Base-by-base conservation (phyloP, 1,140 invertebrate species). In the Sitophilus oryzae region DNA sequence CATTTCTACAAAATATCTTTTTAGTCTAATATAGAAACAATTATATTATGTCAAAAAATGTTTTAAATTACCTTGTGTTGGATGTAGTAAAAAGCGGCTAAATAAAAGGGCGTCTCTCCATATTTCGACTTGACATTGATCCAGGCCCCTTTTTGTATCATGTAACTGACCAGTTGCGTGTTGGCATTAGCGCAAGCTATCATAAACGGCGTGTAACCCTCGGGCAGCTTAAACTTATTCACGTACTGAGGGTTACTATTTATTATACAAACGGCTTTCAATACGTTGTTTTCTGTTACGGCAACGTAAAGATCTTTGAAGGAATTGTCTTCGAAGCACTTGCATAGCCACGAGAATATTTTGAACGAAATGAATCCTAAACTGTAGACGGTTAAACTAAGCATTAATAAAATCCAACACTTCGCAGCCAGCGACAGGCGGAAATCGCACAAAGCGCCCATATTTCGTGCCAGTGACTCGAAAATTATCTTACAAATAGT, bases 81-180 rank as follows among this genome's bases (percentile, higher is more conserved):
- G 2, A 68, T 56, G 18, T 58, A 55, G 48, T 67, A 45, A 45
- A 59, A 66, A 3, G 58, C 55, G 0, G 66, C 62, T 9, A 70
- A 54, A 50, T 66, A 66, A 37, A 68, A 65, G 0, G 59, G 44
- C 0, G 51, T 61, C 51, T 70, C 68, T 4, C 61, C 41, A 10
- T 52, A 52, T 25, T 21, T 37, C 1, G 68, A 62, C 46, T 60
- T 63, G 3, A 56, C n/a, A n/a, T 46, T 45, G 4, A 66, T 19
- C 41, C 68, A 53, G 5, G 66, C 67, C 22, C 66, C 65, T 62
- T 53, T 53, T 21, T 35, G n/a, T 23, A 68, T 40, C 66, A 68
- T 68, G 30, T 53, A 49, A 44, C 58, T 67, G 0, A 68, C 66
- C 18, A 68, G 23, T 45, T 61, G 58, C 3, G 64, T 67, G 21